A percentile compares a stretch with the other conserved stretches of the same genome.
Evolutionary conservation across 2,797 vertebrate species (phyloP).

Genomic region (Aulostomus chinensis): DNA sequence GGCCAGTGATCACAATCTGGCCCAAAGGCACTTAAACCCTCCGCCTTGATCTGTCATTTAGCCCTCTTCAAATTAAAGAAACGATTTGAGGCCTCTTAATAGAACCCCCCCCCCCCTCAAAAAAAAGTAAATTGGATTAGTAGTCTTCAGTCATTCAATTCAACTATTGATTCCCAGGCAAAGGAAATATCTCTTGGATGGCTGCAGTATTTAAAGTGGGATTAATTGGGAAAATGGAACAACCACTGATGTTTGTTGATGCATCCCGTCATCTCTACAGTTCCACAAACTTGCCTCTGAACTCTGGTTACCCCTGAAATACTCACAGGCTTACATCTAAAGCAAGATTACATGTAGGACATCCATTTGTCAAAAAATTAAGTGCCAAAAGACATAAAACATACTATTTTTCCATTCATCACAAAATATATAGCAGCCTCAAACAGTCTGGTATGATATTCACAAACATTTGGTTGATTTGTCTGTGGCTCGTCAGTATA

Average conservation of each 20-base stretch:
- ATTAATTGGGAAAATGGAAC: slow-evolving; percentile 62
- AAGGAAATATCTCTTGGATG: slow-evolving; percentile 54
- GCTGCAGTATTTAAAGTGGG: slow-evolving; percentile 54
- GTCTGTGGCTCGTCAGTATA: too few species aligned
- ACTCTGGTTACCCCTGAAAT: too few species aligned
- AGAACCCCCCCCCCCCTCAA: slow-evolving; percentile 33
- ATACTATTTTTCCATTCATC: too few species aligned
- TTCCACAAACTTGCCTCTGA: slow-evolving; percentile 51
- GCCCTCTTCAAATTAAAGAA: slow-evolving; percentile 56
- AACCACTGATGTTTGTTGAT: slow-evolving; percentile 28
- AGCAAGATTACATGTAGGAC: too few species aligned
- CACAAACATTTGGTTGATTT: too few species aligned
- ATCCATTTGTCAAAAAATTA: too few species aligned
- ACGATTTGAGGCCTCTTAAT: slow-evolving; percentile 43
- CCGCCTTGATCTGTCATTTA: slow-evolving; percentile 50
- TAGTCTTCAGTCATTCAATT: slow-evolving; percentile 69
- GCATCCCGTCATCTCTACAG: slow-evolving; percentile 50
- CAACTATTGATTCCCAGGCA: slow-evolving; percentile 60
- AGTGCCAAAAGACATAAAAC: too few species aligned
- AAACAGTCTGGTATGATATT: too few species aligned
- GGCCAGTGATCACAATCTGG: slow-evolving; percentile 57
- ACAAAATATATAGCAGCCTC: too few species aligned
- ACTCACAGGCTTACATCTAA: too few species aligned
- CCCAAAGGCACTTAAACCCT: slow-evolving; percentile 43
- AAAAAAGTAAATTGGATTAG: slow-evolving; percentile 66